These are phyloP conservation scores for Cariama cristata DNA, from an alignment of 2,113 vertebrate genomes.

Conservation along the genomic window DNA sequence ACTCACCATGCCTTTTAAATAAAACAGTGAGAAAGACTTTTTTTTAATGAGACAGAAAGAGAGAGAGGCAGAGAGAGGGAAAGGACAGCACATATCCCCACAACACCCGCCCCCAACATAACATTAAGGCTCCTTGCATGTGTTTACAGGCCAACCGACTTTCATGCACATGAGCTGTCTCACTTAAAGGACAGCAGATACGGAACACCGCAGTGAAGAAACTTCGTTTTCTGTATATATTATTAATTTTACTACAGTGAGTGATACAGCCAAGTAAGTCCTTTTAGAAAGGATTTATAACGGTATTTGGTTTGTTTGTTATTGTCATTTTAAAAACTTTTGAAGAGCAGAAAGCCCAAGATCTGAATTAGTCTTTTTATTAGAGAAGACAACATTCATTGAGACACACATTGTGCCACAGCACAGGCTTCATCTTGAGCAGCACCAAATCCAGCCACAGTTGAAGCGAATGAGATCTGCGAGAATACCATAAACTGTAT, in stretches of 20 bases:
- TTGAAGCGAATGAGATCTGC: not conserved
- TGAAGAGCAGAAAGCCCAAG: not conserved
- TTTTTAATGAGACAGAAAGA: no score
- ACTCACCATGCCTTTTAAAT: not conserved
- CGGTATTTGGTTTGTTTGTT: not conserved
- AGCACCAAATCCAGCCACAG: not conserved
- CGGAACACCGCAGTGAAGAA: not conserved
- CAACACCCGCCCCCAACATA: not conserved
- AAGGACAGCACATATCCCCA: not conserved
- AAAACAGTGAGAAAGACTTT: not conserved
- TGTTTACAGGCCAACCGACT: not conserved
- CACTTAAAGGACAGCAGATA: not conserved
- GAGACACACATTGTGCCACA: not conserved
- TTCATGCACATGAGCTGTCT: not conserved
- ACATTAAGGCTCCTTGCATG: not conserved
- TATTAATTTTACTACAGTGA: not conserved
- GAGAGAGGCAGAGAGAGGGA: no score
- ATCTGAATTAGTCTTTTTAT: not conserved
- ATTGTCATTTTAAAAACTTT: not conserved
- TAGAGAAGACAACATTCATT: not conserved
- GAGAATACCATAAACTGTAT: not conserved
- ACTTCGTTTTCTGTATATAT: not conserved
- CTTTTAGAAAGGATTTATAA: not conserved
- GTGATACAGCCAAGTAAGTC: not conserved
- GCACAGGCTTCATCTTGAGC: not conserved